Evolutionary conservation across 2,113 vertebrate genomes (phyloP), one percentile per base, ranked within the genome.

Genomic region (Cyprinus carpio): DNA sequence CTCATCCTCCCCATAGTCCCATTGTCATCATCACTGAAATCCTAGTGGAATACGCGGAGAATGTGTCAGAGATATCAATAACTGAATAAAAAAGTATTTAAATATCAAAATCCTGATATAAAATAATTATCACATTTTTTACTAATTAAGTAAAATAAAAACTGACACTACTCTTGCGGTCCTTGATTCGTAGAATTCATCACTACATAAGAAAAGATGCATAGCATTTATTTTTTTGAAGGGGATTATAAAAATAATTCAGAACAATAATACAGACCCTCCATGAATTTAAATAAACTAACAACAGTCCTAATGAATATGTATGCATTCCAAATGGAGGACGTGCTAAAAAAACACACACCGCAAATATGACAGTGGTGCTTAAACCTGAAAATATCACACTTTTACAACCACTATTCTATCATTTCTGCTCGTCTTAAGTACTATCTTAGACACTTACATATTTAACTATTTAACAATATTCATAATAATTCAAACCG

Each of bases 1-100:
- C 88, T 95, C 81, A 37, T 82, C 87, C 83, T 85, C 95, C 37
- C 93, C 94, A 79, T 95, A 95, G 5, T 96, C n/a, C n/a, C 95
- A n/a, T 95, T 94, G 65, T 96, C 95, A 60, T 96, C 96, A 34
- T 97, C 95, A 9, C 95, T 97, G 87, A 96, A 95, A 90, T 97
- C 95, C 79, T 97, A n/a, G 95, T 94, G 88, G 20, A 95, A 93
- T 27, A 1, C 5, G 87, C n/a, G 60, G 86, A 62, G 90, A 16
- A 46, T 46, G 75, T 1, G 64, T 49, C 40, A 67, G 27, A 75
- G n/a, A 58, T 60, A 20, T 51, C 2, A 82, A 29, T 29, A n/a
- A 64, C 15, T 4, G 0, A 27, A 37, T 81, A 0, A 25, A 81
- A 40, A 60, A 54, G 20, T 8, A 71, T 6, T 16, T 54, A 29